Conservation (phyloP, 2,888 invertebrate genomes). For the Dryobota labecula region DNA sequence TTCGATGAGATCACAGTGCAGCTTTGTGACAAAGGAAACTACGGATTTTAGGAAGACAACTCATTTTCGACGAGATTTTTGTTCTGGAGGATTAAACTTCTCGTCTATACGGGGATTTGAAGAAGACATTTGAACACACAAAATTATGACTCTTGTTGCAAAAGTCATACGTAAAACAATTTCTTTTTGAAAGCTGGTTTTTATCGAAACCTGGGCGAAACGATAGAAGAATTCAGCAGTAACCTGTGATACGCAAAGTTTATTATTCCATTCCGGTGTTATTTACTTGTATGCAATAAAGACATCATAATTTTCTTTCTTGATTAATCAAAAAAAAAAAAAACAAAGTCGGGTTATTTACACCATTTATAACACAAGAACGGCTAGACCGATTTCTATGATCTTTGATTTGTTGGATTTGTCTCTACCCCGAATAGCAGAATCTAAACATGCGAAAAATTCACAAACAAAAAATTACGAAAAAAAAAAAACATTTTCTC, state of each 20-base stretch:
- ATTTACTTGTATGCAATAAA: too few relatives aligned
- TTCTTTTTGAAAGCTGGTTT: not conserved
- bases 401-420: too few relatives aligned
- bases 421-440: too few relatives aligned
- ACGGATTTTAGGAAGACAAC: constrained; percentile 44
- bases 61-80: constrained; percentile 46
- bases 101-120: constrained; percentile 12
- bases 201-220: not conserved
- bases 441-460: too few relatives aligned
- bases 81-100: constrained; percentile 20
- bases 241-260: not conserved
- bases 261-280: not conserved
- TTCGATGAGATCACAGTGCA: constrained; percentile 62
- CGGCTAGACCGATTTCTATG: too few relatives aligned
- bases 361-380: too few relatives aligned
- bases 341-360: too few relatives aligned
- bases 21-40: constrained; percentile 59
- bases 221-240: not conserved
- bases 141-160: constrained; percentile 7
- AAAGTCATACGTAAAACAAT: not conserved
- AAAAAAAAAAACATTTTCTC: too few relatives aligned
- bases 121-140: not conserved
- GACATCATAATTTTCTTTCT: too few relatives aligned
- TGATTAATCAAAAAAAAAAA: too few relatives aligned
- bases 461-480: too few relatives aligned